Evolutionary conservation across 2,113 vertebrate species (phyloP).

Genomic region (Heptranchias perlo): DNA sequence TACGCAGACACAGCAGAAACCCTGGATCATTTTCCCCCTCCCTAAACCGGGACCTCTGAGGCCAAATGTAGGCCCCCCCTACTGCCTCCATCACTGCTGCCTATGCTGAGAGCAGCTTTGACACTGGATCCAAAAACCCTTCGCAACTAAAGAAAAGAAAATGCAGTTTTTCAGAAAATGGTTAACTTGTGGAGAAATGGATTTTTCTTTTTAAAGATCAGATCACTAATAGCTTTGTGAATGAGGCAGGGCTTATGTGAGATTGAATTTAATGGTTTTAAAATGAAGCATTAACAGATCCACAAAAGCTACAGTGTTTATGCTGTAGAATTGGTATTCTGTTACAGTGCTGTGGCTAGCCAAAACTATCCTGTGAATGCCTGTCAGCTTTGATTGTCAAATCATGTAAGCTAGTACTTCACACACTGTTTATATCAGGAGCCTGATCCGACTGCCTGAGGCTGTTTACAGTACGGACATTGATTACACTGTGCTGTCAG

Average conservation of each 20-base stretch:
- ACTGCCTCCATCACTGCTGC: too few species aligned
- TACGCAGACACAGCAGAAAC: background rate
- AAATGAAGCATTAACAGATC: background rate
- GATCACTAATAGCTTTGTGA: background rate
- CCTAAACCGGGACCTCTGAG: background rate
- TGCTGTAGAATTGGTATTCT: slow-evolving; percentile 6
- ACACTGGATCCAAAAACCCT: background rate
- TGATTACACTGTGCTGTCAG: slow-evolving; percentile 4
- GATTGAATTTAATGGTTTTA: background rate
- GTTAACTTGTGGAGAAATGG: background rate
- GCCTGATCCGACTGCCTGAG: background rate
- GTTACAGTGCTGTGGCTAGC: background rate
- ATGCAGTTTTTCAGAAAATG: background rate
- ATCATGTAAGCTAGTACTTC: background rate
- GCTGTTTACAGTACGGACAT: background rate
- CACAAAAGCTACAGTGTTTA: background rate
- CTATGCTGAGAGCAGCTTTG: background rate
- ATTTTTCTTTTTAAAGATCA: background rate
- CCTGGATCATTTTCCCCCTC: background rate
- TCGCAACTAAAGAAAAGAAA: background rate
- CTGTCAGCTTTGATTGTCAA: slow-evolving; percentile 12
- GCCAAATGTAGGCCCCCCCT: background rate
- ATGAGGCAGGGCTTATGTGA: background rate
- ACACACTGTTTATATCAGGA: slow-evolving; percentile 18
- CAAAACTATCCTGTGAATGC: background rate